Evolutionary conservation across 2,888 invertebrate species (phyloP).

Genomic region (Eilema sororculum): DNA sequence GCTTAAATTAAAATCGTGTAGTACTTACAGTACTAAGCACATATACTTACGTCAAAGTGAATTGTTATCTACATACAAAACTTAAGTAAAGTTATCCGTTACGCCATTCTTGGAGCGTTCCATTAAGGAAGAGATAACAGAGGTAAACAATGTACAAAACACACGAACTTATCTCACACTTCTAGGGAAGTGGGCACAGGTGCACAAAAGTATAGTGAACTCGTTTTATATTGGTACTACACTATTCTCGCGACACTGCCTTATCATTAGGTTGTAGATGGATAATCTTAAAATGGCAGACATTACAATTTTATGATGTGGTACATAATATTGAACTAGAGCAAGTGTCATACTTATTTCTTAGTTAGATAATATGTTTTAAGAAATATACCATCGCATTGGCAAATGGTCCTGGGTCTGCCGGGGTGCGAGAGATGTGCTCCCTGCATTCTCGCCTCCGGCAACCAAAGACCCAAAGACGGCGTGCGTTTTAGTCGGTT

Average conservation of each 20-base stretch:
- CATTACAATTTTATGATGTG: not conserved
- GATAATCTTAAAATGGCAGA: constrained; percentile 4
- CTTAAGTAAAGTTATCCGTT: constrained; percentile 21
- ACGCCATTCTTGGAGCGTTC: constrained; percentile 28
- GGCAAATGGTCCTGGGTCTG: too few species aligned
- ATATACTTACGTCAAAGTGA: not conserved
- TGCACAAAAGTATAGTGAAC: constrained; percentile 49
- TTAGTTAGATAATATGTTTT: too few species aligned
- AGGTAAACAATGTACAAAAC: constrained; percentile 65
- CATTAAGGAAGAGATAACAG: constrained; percentile 69
- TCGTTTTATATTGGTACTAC: constrained; percentile 44
- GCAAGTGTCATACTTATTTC: too few species aligned
- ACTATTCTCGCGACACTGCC: constrained; percentile 19
- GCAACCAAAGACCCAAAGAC: too few species aligned
- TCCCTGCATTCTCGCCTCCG: too few species aligned
- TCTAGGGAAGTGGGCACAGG: constrained; percentile 36
- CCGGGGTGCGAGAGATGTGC: too few species aligned
- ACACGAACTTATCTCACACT: constrained; percentile 55
- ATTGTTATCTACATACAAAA: not conserved
- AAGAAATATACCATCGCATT: not conserved
- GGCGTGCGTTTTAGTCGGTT: too few species aligned
- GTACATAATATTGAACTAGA: not conserved
- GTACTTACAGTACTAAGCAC: not conserved
- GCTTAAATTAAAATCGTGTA: not conserved
- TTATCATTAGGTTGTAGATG: constrained; percentile 3